A percentile compares a stretch with the other conserved stretches of the same genome.
Conservation (phyloP, 1,140 invertebrate species). For the Cecropterus lyciades region DNA sequence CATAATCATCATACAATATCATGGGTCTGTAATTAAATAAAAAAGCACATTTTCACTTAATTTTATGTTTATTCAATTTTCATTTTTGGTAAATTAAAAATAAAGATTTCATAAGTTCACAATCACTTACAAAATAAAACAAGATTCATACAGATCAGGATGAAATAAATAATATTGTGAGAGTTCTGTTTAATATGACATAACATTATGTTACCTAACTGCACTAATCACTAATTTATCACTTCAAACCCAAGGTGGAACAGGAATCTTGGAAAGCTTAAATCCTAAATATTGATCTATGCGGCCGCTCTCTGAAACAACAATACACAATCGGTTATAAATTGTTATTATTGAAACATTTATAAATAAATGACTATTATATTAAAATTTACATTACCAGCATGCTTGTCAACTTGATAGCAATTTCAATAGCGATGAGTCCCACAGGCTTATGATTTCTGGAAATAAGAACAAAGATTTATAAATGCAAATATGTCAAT, state of each 20-base stretch:
- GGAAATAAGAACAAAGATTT: constrained; percentile 47
- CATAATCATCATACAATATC: background rate
- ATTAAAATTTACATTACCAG: constrained; percentile 44
- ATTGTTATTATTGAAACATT: background rate
- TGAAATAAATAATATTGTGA: constrained; percentile 82
- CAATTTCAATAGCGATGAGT: constrained; percentile 47
- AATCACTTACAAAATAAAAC: constrained; percentile 77
- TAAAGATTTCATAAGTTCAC: constrained; percentile 78
- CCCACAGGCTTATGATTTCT: constrained; percentile 76
- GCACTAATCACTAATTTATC: constrained; percentile 81
- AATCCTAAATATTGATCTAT: constrained; percentile 74
- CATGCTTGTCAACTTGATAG: constrained; percentile 52
- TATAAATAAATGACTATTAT: no score
- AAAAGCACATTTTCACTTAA: constrained; percentile 60
- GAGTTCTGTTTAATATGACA: constrained; percentile 73
- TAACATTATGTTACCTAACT: constrained; percentile 74
- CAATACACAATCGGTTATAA: constrained; percentile 23
- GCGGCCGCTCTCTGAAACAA: constrained; percentile 67
- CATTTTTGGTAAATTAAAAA: constrained; percentile 83
- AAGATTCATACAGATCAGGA: constrained; percentile 81
- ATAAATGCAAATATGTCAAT: no score
- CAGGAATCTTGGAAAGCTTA: constrained; percentile 80
- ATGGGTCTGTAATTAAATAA: constrained; percentile 45
- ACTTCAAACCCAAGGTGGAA: constrained; percentile 78
- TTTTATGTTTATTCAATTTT: constrained; percentile 79